These are phyloP conservation scores for Drosophila mimica DNA, from an alignment of 2,888 invertebrate species.

Conservation along the genomic window DNA sequence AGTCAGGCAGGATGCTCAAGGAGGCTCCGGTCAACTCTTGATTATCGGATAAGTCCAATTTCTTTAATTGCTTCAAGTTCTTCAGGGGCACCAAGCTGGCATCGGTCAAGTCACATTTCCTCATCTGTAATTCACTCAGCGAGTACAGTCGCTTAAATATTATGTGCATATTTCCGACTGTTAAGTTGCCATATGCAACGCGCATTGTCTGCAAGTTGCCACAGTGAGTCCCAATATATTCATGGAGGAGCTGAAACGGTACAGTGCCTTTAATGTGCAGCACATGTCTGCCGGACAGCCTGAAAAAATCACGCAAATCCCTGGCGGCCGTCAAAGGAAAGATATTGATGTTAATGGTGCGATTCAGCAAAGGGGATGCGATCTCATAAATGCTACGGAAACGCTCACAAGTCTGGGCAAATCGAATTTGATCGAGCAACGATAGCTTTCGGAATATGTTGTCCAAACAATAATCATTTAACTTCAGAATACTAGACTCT, in stretches of 20 bases:
- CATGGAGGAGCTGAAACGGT: conserved; percentile 24
- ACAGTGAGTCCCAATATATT: conserved; percentile 41
- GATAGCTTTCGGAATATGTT: conserved; percentile 25
- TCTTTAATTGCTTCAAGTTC: conserved; percentile 8
- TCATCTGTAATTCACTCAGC: conserved; percentile 25
- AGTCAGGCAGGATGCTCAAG: conserved; percentile 28
- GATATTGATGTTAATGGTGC: conserved; percentile 13
- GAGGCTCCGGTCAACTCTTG: conserved; percentile 23
- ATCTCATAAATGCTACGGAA: conserved; percentile 29
- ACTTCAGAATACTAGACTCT: background rate
- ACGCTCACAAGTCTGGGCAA: conserved; percentile 39
- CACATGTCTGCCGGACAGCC: conserved; percentile 25
- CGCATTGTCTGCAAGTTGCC: conserved; percentile 22
- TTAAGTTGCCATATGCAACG: conserved; percentile 13
- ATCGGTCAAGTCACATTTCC: conserved; percentile 17
- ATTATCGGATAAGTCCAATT: conserved; percentile 42
- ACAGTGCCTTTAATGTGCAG: conserved; percentile 27
- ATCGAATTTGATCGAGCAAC: conserved; percentile 39
- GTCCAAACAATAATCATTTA: conserved; percentile 42
- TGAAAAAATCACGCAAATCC: conserved; percentile 52
- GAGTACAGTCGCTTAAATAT: background rate
- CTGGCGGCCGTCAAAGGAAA: conserved; percentile 33
- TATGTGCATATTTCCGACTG: conserved; percentile 20
- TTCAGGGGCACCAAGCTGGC: conserved; percentile 9
- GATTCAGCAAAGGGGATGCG: conserved; percentile 26